phyloP scores from a whole-genome alignment of 2,113 vertebrate species.

The Thomomys bottae region DNA sequence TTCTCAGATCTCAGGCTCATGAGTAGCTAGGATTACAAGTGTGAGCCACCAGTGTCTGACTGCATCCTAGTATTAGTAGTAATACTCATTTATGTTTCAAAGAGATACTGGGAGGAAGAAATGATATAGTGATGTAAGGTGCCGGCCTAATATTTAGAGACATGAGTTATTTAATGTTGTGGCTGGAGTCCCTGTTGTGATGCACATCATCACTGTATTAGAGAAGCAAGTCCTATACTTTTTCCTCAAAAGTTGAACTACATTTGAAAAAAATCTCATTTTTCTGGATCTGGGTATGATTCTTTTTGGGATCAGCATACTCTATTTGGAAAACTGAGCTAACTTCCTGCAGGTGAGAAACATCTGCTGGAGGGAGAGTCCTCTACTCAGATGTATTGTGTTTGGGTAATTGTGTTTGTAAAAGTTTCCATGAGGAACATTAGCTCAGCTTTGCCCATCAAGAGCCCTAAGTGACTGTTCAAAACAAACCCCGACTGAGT shows the following conservation, averaged over 20 bases:
- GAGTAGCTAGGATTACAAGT: too few species aligned
- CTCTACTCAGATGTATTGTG: slow-evolving; percentile 55
- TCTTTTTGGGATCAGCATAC: background rate
- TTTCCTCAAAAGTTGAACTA: background rate
- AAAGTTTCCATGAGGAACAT: slow-evolving; percentile 76
- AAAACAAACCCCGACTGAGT: slow-evolving; percentile 73
- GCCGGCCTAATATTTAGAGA: background rate
- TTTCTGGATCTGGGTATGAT: slow-evolving; percentile 33
- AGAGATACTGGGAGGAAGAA: slow-evolving; percentile 23
- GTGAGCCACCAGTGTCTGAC: too few species aligned
- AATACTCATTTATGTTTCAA: background rate
- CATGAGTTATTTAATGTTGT: background rate
- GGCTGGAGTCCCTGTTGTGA: background rate
- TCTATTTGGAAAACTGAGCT: slow-evolving; percentile 49
- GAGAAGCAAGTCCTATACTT: background rate
- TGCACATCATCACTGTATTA: background rate
- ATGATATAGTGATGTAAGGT: slow-evolving; percentile 21
- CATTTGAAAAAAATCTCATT: background rate
- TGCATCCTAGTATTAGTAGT: background rate
- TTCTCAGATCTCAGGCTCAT: too few species aligned
- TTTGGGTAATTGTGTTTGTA: slow-evolving; percentile 59
- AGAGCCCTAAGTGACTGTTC: slow-evolving; percentile 57
- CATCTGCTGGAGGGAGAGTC: slow-evolving; percentile 52
- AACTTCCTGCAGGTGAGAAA: slow-evolving; percentile 49
- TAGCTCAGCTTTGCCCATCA: slow-evolving; percentile 65